phyloP scores from a whole-genome alignment of 2,797 vertebrate genomes.

The Gymnothorax reevesii region DNA sequence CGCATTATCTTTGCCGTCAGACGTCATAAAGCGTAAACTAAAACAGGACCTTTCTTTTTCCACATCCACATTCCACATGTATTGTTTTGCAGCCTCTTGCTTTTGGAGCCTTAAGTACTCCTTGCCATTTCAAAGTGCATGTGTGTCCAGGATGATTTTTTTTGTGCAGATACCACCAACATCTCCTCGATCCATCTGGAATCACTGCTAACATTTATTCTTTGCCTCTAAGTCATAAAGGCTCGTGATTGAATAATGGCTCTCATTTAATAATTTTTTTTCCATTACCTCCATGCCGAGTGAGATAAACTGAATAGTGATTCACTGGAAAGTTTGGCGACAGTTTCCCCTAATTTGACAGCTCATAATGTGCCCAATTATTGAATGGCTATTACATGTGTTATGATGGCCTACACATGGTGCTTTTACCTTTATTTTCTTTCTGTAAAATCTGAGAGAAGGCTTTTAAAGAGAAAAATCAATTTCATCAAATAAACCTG shows the following conservation, averaged over 20 bases:
- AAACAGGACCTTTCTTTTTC: background rate
- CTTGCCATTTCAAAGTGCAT: background rate
- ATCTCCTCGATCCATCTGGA: background rate
- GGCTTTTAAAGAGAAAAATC: too few relatives aligned
- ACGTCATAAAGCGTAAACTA: background rate
- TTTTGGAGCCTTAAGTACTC: background rate
- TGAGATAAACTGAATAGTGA: background rate
- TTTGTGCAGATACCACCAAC: background rate
- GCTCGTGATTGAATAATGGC: background rate
- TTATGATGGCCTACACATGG: too few relatives aligned
- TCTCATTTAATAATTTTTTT: background rate
- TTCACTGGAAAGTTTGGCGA: background rate
- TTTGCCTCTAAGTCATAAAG: background rate
- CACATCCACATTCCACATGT: too few relatives aligned
- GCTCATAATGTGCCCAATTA: background rate
- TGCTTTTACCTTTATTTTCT: too few relatives aligned
- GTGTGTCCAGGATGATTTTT: background rate
- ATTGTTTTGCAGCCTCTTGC: background rate
- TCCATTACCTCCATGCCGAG: background rate
- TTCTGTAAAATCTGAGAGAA: too few relatives aligned
- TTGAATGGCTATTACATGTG: too few relatives aligned
- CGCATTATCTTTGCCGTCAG: background rate
- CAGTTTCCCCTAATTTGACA: background rate
- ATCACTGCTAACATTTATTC: background rate
- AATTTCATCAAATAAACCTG: too few relatives aligned